Percentiles rank a stretch among this genome's conserved stretches.
These are phyloP conservation scores for Danaus chrysippus DNA, from an alignment of 2,888 invertebrate genomes.

Conservation along the genomic window DNA sequence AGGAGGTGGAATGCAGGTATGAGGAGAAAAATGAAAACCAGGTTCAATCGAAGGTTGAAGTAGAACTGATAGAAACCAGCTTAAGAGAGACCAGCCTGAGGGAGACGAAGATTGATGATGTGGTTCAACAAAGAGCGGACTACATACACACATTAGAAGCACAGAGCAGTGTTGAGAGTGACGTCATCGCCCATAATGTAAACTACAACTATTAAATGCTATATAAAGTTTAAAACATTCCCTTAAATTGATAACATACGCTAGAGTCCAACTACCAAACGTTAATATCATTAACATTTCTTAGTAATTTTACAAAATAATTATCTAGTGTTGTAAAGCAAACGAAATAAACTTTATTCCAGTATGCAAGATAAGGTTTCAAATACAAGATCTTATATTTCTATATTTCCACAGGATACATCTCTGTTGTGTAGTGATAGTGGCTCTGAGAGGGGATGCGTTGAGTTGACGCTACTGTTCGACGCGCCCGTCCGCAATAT, in stretches of 20 bases:
- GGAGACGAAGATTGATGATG: conserved; percentile 82
- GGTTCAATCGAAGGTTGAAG: conserved; percentile 52
- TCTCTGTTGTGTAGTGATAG: conserved; percentile 65
- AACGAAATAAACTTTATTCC: not conserved
- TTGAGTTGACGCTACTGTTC: conserved; percentile 93
- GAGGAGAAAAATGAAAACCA: conserved; percentile 74
- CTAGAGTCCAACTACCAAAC: not conserved
- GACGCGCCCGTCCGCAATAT: conserved; percentile 95
- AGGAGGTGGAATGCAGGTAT: conserved; percentile 72
- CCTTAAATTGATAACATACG: too few relatives aligned
- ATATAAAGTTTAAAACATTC: too few relatives aligned
- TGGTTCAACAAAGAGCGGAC: conserved; percentile 69
- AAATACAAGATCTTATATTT: not conserved
- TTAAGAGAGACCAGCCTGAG: conserved; percentile 60
- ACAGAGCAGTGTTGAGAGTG: conserved; percentile 78
- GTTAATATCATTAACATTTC: not conserved
- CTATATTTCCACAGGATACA: conserved; percentile 57
- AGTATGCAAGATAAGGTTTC: not conserved
- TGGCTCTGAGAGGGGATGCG: conserved; percentile 82
- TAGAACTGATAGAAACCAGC: conserved; percentile 48
- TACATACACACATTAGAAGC: conserved; percentile 72
- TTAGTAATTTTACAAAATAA: too few relatives aligned
- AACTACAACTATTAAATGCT: conserved; percentile 40
- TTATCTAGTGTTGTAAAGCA: too few relatives aligned
- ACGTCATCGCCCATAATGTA: conserved; percentile 85